These are phyloP conservation scores for Tromatobia lineatoria DNA, from an alignment of 2,888 invertebrate genomes.

Conservation along the genomic window DNA sequence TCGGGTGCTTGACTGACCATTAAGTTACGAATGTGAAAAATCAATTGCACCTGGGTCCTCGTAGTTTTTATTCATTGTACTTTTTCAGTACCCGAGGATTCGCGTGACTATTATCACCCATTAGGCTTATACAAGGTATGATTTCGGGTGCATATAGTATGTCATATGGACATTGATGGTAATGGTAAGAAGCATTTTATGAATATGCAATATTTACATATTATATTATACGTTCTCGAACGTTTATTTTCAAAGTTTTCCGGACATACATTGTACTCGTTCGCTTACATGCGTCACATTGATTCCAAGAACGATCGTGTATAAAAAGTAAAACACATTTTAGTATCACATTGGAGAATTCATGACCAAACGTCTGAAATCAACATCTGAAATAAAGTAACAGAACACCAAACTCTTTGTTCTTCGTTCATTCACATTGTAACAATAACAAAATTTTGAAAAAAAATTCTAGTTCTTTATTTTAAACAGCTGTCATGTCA, in stretches of 20 bases:
- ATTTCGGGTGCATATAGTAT: conserved; percentile 4
- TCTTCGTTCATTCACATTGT: too few species aligned
- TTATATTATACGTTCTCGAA: background rate
- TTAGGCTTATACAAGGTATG: conserved; percentile 11
- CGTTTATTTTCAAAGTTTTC: conserved; percentile 29
- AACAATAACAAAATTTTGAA: too few species aligned
- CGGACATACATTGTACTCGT: conserved; percentile 1
- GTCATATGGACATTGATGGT: conserved; percentile 3
- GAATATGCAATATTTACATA: conserved; percentile 11
- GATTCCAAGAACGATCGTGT: background rate
- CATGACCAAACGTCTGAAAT: background rate
- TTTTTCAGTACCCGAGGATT: conserved; percentile 7
- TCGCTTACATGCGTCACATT: background rate
- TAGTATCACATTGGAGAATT: background rate
- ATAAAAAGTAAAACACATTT: background rate
- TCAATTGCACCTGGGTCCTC: conserved; percentile 19
- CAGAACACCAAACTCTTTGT: background rate
- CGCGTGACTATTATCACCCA: conserved; percentile 34
- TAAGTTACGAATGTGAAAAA: background rate
- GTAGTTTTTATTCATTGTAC: background rate
- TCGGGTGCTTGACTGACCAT: background rate
- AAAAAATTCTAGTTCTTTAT: too few species aligned
- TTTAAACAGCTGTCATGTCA: too few species aligned
- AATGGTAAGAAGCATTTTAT: conserved; percentile 4
- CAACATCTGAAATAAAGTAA: background rate